Evolutionary conservation across 2,113 vertebrate genomes (phyloP).

Genomic region (Nibea albiflora): DNA sequence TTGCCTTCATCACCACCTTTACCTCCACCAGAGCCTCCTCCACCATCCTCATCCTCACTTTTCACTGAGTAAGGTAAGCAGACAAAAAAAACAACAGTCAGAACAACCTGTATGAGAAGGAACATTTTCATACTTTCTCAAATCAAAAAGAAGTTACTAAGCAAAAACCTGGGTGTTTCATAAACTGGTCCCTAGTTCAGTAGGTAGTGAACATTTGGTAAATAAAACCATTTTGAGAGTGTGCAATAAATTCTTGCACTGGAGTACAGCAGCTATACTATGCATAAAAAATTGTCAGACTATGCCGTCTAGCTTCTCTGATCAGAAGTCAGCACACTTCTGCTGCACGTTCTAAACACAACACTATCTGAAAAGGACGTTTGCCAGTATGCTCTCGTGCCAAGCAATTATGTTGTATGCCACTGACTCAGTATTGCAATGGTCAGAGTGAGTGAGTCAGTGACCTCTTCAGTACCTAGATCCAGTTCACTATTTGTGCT

Average conservation of each 20-base stretch:
- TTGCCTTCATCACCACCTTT: conserved; percentile 88
- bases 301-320: neutral
- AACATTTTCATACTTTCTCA: neutral
- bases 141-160: neutral
- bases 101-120: neutral
- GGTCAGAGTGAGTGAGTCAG: neutral
- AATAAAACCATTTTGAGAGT: neutral
- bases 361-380: neutral
- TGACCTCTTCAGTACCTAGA: neutral
- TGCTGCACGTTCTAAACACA: neutral
- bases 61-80: conserved; percentile 83
- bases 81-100: conserved; percentile 36
- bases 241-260: neutral
- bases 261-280: neutral
- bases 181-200: neutral
- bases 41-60: conserved; percentile 91
- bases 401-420: neutral
- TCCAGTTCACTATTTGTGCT: neutral
- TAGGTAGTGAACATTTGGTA: neutral
- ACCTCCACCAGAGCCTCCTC: conserved; percentile 82
- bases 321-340: neutral
- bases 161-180: neutral
- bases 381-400: neutral
- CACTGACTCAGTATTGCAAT: neutral
- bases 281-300: too few species aligned